Base-by-base conservation (phyloP, 2,797 vertebrate species). In the Phyllotis vaccarum region DNA sequence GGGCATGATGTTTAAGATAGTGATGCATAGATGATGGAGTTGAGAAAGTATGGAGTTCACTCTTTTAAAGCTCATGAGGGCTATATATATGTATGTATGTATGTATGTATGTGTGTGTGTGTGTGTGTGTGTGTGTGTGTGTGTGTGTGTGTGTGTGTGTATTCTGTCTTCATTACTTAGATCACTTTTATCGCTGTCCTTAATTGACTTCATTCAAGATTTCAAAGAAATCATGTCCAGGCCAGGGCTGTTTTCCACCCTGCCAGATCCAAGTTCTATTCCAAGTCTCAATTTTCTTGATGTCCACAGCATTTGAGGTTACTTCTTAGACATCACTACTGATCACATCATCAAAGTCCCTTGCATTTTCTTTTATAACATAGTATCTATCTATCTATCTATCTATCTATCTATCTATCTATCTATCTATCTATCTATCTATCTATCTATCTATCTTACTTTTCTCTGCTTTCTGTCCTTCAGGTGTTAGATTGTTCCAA, bases 361-460 rank as follows among this genome's bases (percentile, higher is more conserved):
- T 22, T 91, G n/a, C 14, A 46, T 94, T 94, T 95, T 13, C 19
- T 72, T 74, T 78, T 68, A 75, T 66, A 76, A 79, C 11, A 64
- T 1, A 13, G 2, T 49, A 43, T 68, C 10, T 5, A 68, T 64
- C 75, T 56, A 56, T 56, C 2, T 56, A 56, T 54, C 2, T 54
- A 54, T 54, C 11, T 54, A 54, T 54, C 11, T 56, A 19, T 56
- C 3, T 21, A 21, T 56, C 17, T 56, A 21, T 56, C 56, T 56
- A 14, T 56, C 56, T 56, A 1, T 56, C 56, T 56, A 5, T 56
- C 17, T 56, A 17, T 56, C 17, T 56, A 5, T 56, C 56, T 56
- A 56, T 66, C 14, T 76, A 76, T 89, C 89, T 34, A 56, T 19
- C 17, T 27, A 49, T n/a, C 86, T 56, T 16, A 31, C 13, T 34